phyloP scores from a whole-genome alignment of 2,113 vertebrate species.

The Prionailurus bengalensis region DNA sequence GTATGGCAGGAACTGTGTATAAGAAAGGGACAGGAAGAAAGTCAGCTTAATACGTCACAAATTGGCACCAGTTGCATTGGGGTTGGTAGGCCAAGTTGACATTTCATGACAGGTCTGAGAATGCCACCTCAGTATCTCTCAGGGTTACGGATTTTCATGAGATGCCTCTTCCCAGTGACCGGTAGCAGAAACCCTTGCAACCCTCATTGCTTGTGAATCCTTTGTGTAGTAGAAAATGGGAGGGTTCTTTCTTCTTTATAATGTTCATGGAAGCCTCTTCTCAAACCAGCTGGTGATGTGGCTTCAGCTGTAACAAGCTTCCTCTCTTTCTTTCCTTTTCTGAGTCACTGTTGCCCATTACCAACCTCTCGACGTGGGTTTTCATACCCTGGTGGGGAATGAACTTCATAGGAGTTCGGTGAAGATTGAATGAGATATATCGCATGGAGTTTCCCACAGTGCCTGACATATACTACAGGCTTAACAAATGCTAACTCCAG shows the following conservation, averaged over 20 bases:
- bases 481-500: neutral
- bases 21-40: neutral
- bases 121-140: neutral
- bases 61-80: neutral
- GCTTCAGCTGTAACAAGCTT: neutral
- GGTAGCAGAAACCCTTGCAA: neutral
- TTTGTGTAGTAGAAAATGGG: rapidly evolving
- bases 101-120: neutral
- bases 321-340: neutral
- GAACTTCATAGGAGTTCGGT: neutral
- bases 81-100: neutral
- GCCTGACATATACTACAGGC: neutral
- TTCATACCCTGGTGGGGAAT: neutral
- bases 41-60: neutral
- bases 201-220: neutral
- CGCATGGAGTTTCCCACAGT: neutral
- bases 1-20: neutral
- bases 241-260: neutral
- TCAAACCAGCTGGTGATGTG: neutral
- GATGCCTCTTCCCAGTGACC: neutral
- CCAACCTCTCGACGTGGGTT: neutral
- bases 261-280: neutral
- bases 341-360: neutral
- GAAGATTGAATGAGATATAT: neutral
- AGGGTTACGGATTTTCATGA: neutral